Conservation (phyloP, 2,113 vertebrate genomes). For the Thomomys bottae region DNA sequence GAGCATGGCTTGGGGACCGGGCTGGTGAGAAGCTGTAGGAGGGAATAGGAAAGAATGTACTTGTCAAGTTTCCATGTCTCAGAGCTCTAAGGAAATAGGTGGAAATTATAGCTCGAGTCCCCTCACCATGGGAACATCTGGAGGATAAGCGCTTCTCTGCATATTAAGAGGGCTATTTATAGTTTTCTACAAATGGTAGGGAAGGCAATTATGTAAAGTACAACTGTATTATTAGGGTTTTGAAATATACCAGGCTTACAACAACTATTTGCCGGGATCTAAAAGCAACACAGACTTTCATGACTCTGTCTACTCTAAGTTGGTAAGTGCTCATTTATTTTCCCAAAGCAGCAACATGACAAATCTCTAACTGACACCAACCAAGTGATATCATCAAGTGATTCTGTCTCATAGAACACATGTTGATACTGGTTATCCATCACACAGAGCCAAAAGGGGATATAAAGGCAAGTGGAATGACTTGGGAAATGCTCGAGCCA, state of each 20-base stretch:
- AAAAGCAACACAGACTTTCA: neutral
- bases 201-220: slow-evolving; percentile 61
- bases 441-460: neutral
- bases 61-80: slow-evolving; percentile 7
- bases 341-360: neutral
- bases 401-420: neutral
- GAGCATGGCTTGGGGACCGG: neutral
- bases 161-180: slow-evolving; percentile 70
- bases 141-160: slow-evolving; percentile 56
- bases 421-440: neutral
- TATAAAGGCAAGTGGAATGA: neutral
- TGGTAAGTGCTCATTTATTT: neutral
- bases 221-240: slow-evolving; percentile 59
- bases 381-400: neutral
- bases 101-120: slow-evolving; percentile 58
- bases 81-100: slow-evolving; percentile 46
- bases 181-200: slow-evolving; percentile 51
- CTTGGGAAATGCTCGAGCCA: neutral
- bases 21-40: neutral
- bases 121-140: slow-evolving; percentile 67
- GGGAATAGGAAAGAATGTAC: neutral
- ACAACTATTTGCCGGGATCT: slow-evolving; percentile 45
- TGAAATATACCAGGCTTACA: slow-evolving; percentile 57
- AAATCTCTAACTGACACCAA: neutral
- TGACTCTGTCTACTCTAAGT: neutral